Percentiles rank a stretch among this genome's conserved stretches.
Evolutionary conservation across 2,113 vertebrate species (phyloP).

Genomic region (Nyctibius bracteatus): DNA sequence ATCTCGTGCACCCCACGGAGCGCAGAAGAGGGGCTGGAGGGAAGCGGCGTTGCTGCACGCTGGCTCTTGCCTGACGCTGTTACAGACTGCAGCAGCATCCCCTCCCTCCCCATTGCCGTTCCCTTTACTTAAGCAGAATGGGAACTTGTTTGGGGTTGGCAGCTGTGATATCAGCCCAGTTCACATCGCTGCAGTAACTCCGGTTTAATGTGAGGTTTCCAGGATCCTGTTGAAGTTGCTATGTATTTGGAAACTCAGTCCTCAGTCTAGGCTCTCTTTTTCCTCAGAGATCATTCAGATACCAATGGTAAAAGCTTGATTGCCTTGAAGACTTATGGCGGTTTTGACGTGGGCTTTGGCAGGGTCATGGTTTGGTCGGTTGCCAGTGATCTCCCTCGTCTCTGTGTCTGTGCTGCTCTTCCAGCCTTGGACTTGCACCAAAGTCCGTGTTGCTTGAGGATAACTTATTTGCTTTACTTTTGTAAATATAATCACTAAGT

Average conservation of each 20-base stretch:
- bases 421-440: neutral
- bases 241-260: neutral
- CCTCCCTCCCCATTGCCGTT: neutral
- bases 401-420: neutral
- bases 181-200: neutral
- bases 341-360: neutral
- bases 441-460: neutral
- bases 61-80: neutral
- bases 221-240: neutral
- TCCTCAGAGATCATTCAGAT: neutral
- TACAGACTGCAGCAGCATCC: neutral
- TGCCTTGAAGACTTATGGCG: neutral
- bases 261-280: neutral
- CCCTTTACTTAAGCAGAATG: neutral
- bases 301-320: neutral
- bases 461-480: neutral
- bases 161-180: neutral
- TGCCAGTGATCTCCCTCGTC: rapidly evolving
- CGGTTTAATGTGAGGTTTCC: neutral
- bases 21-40: neutral
- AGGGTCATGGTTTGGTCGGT: rapidly evolving
- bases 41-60: rapidly evolving
- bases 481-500: rapidly evolving
- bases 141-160: neutral
- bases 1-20: neutral